Percentiles rank a stretch among this genome's conserved stretches.
Conservation (phyloP, 2,888 invertebrate species). For the Leucophora obtusa region DNA sequence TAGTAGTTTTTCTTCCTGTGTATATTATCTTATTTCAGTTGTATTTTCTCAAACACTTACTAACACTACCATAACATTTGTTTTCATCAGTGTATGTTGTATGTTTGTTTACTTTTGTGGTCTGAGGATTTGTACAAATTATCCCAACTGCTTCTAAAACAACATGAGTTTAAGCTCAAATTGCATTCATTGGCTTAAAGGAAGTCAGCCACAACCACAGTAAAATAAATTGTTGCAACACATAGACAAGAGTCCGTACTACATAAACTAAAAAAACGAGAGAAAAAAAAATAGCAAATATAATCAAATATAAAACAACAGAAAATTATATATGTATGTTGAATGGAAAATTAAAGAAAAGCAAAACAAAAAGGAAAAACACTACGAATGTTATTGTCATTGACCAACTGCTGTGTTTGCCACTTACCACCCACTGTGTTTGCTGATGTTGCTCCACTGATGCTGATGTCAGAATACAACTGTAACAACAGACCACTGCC, state of each 20-base stretch:
- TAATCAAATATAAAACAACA: constrained; percentile 25
- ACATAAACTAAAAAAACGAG: not conserved
- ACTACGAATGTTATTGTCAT: constrained; percentile 15
- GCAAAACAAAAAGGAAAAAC: not conserved
- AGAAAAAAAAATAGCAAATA: not conserved
- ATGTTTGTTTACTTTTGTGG: constrained; percentile 44
- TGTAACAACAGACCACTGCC: not conserved
- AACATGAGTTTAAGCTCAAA: constrained; percentile 17
- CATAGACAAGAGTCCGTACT: not conserved
- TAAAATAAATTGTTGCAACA: constrained; percentile 83
- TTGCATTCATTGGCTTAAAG: constrained; percentile 50
- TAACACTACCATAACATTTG: constrained; percentile 38
- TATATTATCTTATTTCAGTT: not conserved
- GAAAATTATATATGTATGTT: not conserved
- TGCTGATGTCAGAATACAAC: not conserved
- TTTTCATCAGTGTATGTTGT: constrained; percentile 49
- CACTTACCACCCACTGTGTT: constrained; percentile 8
- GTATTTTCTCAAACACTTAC: not conserved
- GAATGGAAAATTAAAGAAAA: not conserved
- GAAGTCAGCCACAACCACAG: constrained; percentile 28
- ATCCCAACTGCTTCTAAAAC: constrained; percentile 21
- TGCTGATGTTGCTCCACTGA: constrained; percentile 1
- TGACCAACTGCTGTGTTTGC: constrained; percentile 18
- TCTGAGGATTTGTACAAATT: constrained; percentile 59
- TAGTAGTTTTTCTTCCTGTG: not conserved